Evolutionary conservation across 1,140 invertebrate genomes (phyloP).

Genomic region (Limonius californicus): DNA sequence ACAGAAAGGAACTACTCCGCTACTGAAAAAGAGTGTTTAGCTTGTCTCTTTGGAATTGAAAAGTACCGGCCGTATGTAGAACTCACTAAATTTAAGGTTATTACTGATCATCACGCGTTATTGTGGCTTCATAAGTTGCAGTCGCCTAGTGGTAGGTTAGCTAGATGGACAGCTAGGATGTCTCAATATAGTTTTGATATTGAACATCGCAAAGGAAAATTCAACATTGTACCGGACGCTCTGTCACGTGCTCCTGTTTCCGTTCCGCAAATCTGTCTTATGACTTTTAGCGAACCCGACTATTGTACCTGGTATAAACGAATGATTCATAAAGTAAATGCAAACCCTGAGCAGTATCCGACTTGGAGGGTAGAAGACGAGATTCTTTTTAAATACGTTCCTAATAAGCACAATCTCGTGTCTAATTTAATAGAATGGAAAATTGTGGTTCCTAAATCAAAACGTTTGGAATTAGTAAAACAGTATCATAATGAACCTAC

Average conservation of each 20-base stretch:
- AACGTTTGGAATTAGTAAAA: constrained; percentile 2
- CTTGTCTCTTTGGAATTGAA: constrained; percentile 43
- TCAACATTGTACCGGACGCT: neutral
- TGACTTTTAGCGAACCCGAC: neutral
- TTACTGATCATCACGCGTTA: constrained; percentile 35
- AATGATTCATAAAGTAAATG: neutral
- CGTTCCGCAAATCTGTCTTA: neutral
- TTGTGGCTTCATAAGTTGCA: constrained; percentile 31
- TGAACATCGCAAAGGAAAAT: neutral
- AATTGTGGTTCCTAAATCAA: constrained; percentile 14
- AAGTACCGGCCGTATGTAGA: constrained; percentile 48
- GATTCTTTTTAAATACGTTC: constrained; percentile 10
- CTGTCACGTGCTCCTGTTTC: neutral
- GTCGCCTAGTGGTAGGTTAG: neutral
- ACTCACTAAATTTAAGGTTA: constrained; percentile 42
- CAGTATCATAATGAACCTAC: constrained; percentile 17
- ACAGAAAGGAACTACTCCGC: constrained; percentile 38
- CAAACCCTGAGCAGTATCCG: constrained; percentile 11
- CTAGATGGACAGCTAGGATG: constrained; percentile 26
- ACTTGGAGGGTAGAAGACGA: constrained; percentile 15
- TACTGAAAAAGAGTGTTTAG: constrained; percentile 34
- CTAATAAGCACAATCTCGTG: neutral
- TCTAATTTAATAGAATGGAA: constrained; percentile 15
- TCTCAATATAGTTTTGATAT: too few species aligned
- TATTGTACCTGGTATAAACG: neutral